Conservation (phyloP, 2,797 vertebrate genomes). For the Sebastes kiyomatsui region DNA sequence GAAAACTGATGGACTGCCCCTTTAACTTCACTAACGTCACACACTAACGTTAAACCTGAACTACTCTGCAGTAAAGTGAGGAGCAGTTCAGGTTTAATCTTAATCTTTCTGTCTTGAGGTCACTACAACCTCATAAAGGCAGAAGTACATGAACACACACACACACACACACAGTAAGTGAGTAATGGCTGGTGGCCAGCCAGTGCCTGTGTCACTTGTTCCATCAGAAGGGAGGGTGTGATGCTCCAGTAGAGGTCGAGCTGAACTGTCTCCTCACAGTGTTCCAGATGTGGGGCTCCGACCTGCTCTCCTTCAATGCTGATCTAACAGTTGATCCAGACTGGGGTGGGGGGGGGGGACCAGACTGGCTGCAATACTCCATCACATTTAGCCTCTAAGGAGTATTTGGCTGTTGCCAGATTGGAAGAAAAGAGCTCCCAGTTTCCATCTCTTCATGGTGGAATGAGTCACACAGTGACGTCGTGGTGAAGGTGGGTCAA, state of each 20-base stretch:
- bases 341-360: not conserved
- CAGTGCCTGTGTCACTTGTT: constrained; percentile 31
- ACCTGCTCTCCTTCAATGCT: constrained; percentile 8
- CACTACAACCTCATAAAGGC: constrained; percentile 23
- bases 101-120: constrained; percentile 12
- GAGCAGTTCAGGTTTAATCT: not conserved
- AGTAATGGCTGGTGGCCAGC: constrained; percentile 30
- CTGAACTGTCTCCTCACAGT: constrained; percentile 22
- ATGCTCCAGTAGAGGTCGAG: constrained; percentile 32
- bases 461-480: constrained; percentile 26
- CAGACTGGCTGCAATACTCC: constrained; percentile 39
- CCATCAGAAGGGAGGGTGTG: constrained; percentile 16
- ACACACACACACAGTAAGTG: not conserved
- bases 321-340: constrained; percentile 11
- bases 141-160: not conserved
- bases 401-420: constrained; percentile 12
- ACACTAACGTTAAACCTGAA: not conserved
- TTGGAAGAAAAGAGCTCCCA: constrained; percentile 28
- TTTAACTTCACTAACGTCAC: not conserved
- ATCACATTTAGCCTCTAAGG: constrained; percentile 19
- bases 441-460: constrained; percentile 37
- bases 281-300: constrained; percentile 31
- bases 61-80: not conserved
- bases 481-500: constrained; percentile 8
- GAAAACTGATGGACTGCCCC: not conserved